Base-by-base conservation (phyloP, 2,113 vertebrate genomes). In the Pristiophorus japonicus region DNA sequence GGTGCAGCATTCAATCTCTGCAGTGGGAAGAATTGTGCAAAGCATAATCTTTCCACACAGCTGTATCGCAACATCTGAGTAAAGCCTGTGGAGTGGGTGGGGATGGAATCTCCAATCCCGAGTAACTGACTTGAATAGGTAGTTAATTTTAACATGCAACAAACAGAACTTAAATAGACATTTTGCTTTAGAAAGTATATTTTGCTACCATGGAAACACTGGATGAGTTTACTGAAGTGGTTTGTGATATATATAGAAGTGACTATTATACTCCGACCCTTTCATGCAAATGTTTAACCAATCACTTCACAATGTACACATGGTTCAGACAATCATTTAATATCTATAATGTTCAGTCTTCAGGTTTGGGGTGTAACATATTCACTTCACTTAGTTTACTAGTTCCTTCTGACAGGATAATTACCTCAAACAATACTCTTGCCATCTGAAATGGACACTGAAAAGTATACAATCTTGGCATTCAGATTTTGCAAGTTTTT, bases 391-490 rank as follows among this genome's bases (percentile, higher is more conserved):
- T 94, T 73, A 70, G 42, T 27, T 94, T 94, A 59, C 66, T 51
- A 94, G 45, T 34, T 67, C 42, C 93, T 94, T 73, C 66, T 51
- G 65, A 47, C 45, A 67, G 55, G 62, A 94, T 27, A 34, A 94
- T 70, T 34, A 94, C 63, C 47, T 70, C 66, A 47, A 94, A 51
- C 45, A 94, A 94, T 94, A 94, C 66, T 70, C 42, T 90, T 62
- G 38, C 66, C 66, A 94, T 73, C 93, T 94, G 93, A 94, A 94
- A 94, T 47, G 65, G 65, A 73, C 66, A 94, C 45, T 51, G 65
- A 94, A 70, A 70, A 94, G 42, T 94, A 94, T 70, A 94, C 66
- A 70, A 94, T 70, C 65, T 94, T 94, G 93, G 93, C 93, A 94
- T 70, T 73, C 93, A 94, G 63, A 94, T 67, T 47, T 94, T 94